phyloP scores from a whole-genome alignment of 2,797 vertebrate species.

The Fistularia tabacaria region DNA sequence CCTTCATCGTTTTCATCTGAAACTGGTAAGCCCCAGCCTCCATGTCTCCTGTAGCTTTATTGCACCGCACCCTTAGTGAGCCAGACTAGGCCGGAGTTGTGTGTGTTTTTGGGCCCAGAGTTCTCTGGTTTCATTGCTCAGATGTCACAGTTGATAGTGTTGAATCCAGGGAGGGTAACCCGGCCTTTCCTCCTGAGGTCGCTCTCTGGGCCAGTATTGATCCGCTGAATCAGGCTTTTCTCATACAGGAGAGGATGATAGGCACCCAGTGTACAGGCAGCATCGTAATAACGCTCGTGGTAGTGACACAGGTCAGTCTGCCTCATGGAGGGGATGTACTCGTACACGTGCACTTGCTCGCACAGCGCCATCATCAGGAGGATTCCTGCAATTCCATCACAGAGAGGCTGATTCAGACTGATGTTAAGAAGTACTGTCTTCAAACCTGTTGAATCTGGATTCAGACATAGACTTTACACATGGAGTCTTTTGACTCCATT shows the following conservation, averaged over 20 bases:
- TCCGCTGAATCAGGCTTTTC: slow-evolving; percentile 90
- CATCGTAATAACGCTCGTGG: slow-evolving; percentile 92
- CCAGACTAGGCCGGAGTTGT: slow-evolving; percentile 37
- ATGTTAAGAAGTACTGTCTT: neutral
- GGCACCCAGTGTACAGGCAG: slow-evolving; percentile 93
- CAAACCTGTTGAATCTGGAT: neutral
- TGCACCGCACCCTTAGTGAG: slow-evolving; percentile 55
- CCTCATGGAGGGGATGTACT: slow-evolving; percentile 92
- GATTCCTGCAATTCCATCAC: slow-evolving; percentile 78
- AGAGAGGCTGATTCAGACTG: neutral
- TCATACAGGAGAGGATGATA: slow-evolving; percentile 97
- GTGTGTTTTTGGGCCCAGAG: slow-evolving; percentile 15
- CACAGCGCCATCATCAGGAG: slow-evolving; percentile 97
- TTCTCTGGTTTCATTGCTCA: slow-evolving; percentile 47
- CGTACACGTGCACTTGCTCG: slow-evolving; percentile 88
- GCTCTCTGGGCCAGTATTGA: slow-evolving; percentile 82
- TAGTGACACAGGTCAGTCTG: slow-evolving; percentile 98
- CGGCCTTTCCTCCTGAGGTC: slow-evolving; percentile 88
- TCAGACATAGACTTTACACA: neutral
- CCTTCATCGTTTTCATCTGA: slow-evolving; percentile 52
- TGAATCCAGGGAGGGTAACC: slow-evolving; percentile 88
- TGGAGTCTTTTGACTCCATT: neutral
- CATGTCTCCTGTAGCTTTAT: slow-evolving; percentile 56
- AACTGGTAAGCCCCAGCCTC: slow-evolving; percentile 46
- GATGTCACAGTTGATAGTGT: slow-evolving; percentile 78